These are phyloP conservation scores for Microplitis mediator DNA, from an alignment of 1,140 invertebrate species.

Conservation along the genomic window DNA sequence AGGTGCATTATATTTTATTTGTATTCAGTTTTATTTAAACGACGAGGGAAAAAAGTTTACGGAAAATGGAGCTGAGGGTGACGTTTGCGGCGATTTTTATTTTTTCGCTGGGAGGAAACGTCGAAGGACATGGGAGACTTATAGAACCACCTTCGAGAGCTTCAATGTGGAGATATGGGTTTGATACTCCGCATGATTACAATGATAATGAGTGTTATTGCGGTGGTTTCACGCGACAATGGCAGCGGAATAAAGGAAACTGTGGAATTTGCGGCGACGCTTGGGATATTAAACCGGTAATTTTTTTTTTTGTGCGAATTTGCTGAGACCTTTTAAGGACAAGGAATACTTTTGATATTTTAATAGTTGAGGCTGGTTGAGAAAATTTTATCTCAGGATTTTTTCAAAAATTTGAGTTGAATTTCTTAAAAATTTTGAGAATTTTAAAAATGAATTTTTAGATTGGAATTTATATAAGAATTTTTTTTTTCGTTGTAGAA, in stretches of 20 bases:
- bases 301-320: slow-evolving; percentile 8
- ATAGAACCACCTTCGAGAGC: slow-evolving; percentile 85
- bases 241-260: slow-evolving; percentile 75
- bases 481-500: too few relatives aligned
- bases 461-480: too few relatives aligned
- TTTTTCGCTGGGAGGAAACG: slow-evolving; percentile 25
- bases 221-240: slow-evolving; percentile 82
- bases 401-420: too few relatives aligned
- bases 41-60: too few relatives aligned
- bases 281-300: slow-evolving; percentile 70
- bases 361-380: too few relatives aligned
- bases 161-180: slow-evolving; percentile 78
- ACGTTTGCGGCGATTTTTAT: slow-evolving; percentile 9
- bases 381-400: too few relatives aligned
- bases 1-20: too few relatives aligned
- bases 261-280: slow-evolving; percentile 89
- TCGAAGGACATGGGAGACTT: slow-evolving; percentile 74
- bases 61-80: too few relatives aligned
- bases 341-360: too few relatives aligned
- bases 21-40: too few relatives aligned
- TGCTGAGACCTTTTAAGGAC: slow-evolving; percentile 16
- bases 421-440: too few relatives aligned
- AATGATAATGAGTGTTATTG: slow-evolving; percentile 91
- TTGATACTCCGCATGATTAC: slow-evolving; percentile 72
- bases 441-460: too few relatives aligned